phyloP scores from a whole-genome alignment of 2,113 vertebrate species.

The Brachyhypopomus gauderio region DNA sequence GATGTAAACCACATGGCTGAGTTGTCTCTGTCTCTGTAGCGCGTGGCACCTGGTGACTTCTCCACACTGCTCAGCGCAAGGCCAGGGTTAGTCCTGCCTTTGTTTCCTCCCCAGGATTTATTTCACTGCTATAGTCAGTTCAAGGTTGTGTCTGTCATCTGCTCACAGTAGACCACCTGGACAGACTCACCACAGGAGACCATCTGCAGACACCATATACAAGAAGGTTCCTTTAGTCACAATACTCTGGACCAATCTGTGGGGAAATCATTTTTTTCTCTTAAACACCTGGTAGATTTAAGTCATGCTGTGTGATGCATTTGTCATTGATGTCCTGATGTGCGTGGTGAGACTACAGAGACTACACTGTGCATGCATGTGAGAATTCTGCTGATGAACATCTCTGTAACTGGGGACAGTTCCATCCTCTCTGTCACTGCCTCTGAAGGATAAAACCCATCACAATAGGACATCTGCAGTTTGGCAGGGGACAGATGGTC shows the following conservation, averaged over 20 bases:
- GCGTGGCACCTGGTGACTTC: conserved; percentile 43
- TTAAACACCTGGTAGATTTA: too few species aligned
- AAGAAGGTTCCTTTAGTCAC: too few species aligned
- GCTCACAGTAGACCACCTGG: conserved; percentile 53
- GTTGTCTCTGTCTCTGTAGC: conserved; percentile 23
- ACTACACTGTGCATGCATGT: background rate
- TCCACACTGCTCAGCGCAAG: conserved; percentile 48
- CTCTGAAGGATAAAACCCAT: conserved; percentile 59
- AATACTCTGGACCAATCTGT: background rate
- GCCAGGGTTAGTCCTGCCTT: conserved; percentile 49
- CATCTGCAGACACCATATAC: too few species aligned
- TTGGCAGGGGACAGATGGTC: conserved; percentile 78
- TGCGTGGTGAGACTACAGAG: conserved; percentile 20
- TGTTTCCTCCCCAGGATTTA: conserved; percentile 56
- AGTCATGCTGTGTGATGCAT: too few species aligned
- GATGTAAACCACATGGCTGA: conserved; percentile 51
- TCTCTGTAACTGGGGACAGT: too few species aligned
- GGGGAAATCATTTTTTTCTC: too few species aligned
- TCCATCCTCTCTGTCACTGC: conserved; percentile 63
- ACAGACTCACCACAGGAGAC: background rate
- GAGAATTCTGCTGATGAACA: conserved; percentile 19
- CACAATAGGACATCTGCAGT: conserved; percentile 65
- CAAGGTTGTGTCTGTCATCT: conserved; percentile 50
- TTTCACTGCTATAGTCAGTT: conserved; percentile 59
- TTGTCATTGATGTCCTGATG: background rate